Base-by-base conservation (phyloP, 37 sponge, comb jelly and placozoan genomes). In the Theonella swinhoei region DNA sequence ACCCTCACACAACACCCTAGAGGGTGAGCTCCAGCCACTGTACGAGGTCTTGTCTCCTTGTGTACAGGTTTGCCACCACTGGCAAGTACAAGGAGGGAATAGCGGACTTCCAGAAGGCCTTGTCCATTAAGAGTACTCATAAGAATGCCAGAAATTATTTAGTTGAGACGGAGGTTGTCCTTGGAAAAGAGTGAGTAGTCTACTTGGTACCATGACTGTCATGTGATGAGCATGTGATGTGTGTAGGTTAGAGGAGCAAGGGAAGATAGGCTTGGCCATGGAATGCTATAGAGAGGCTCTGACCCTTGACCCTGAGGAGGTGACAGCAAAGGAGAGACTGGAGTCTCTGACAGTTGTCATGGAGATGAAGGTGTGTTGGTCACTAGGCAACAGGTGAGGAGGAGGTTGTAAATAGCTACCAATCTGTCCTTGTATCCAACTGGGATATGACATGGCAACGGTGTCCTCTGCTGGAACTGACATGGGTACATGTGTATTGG, bases 131-230 rank as follows among this genome's bases (percentile, higher is more conserved):
- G 14, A 58, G 59, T 60, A 43, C 74, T 0, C 94, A 94, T 61
- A 80, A 60, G 64, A 94, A 94, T 80, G 94, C 94, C 19, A 80
- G 75, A 26, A 90, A 78, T 26, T 94, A 94, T 39, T 47, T 94
- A 39, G 88, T 83, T 3, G 84, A 90, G 79, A 94, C 94, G 3
- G 85, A 86, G n/a, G 71, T 70, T 1, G 91, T 88, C 22, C 83
- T 63, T 23, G 94, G 91, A 22, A 60, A 83, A 37, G 64, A 75
- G 94, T 94, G 66, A 79, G 92, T 75, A 41, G 0, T 42, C 60
- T 58, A 58, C 60, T 58, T 20, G 11, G 7, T 20, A 29, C 29
- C 66, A 23, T 11, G 5, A 4, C 30, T 7, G 29, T 26, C 29
- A 65, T 65, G 25, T 29, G 30, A 26, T 65, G 54, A 17, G 54